Evolutionary conservation across 37 sponge, comb jelly and placozoan species (phyloP).

Genomic region (Chondrilla cf. caribensis): DNA sequence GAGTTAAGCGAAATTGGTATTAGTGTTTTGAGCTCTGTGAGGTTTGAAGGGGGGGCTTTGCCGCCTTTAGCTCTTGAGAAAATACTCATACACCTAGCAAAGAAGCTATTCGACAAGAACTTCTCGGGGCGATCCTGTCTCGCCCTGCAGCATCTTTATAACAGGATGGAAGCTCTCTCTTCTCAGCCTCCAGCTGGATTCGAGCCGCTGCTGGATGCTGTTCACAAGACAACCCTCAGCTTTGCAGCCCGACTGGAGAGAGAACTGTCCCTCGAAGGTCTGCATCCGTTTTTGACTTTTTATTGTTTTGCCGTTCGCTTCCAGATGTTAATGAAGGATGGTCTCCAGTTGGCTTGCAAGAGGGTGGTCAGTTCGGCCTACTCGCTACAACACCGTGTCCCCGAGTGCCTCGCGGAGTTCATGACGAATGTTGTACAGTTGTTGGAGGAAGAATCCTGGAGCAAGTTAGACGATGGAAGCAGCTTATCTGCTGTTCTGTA

Average conservation of each 20-base stretch:
- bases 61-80: constrained; percentile 2
- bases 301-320: neutral
- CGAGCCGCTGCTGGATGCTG: neutral
- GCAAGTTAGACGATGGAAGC: neutral
- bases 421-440: neutral
- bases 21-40: neutral
- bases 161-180: neutral
- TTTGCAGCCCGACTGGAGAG: neutral
- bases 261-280: neutral
- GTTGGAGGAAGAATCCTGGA: too few species aligned
- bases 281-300: neutral
- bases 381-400: neutral
- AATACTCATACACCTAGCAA: constrained; percentile 6
- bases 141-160: neutral
- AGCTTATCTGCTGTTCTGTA: neutral
- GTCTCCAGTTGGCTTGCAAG: neutral
- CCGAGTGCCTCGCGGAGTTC: neutral
- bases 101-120: neutral
- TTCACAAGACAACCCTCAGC: neutral
- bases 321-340: neutral
- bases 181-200: neutral
- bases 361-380: neutral
- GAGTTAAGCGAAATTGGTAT: neutral
- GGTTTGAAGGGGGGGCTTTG: neutral
- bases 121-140: neutral